phyloP scores from a whole-genome alignment of 2,888 invertebrate genomes.

The Gymnoscelis rufifasciata region DNA sequence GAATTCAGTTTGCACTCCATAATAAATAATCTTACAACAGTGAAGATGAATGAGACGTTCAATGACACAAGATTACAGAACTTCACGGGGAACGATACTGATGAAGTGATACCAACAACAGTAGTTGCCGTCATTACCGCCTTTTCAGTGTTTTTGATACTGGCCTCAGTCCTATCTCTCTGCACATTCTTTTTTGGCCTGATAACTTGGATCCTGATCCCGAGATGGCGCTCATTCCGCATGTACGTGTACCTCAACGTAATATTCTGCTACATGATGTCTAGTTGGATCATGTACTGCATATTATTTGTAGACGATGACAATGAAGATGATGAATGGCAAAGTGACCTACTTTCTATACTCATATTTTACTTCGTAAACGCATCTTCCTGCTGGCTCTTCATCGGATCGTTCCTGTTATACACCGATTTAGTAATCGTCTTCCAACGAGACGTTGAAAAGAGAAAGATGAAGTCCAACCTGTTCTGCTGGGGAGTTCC shows the following conservation, averaged over 20 bases:
- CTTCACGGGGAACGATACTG: too few species aligned
- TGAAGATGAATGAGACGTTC: too few species aligned
- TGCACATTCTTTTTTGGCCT: slow-evolving; percentile 11
- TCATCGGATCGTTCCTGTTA: slow-evolving; percentile 18
- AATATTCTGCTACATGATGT: slow-evolving; percentile 9
- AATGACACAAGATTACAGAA: too few species aligned
- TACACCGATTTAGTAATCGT: slow-evolving; percentile 25
- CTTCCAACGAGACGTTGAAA: slow-evolving; percentile 12
- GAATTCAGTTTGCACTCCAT: too few species aligned
- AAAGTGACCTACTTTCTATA: not conserved
- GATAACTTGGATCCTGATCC: slow-evolving; percentile 11
- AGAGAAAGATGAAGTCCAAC: slow-evolving; percentile 20
- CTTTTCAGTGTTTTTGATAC: not conserved
- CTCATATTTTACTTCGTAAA: slow-evolving; percentile 12
- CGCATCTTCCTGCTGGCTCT: slow-evolving; percentile 23
- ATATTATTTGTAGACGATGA: not conserved
- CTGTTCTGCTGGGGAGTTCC: slow-evolving; percentile 24
- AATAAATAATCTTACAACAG: too few species aligned
- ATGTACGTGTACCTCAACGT: slow-evolving; percentile 17
- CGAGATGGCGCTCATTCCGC: slow-evolving; percentile 16
- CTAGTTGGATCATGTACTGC: slow-evolving; percentile 2
- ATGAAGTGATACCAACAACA: not conserved
- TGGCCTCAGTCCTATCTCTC: slow-evolving; percentile 2
- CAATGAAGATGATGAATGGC: not conserved
- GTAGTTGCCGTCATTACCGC: not conserved